Base-by-base conservation (phyloP, 2,888 invertebrate genomes). In the Drosophila helvetica region DNA sequence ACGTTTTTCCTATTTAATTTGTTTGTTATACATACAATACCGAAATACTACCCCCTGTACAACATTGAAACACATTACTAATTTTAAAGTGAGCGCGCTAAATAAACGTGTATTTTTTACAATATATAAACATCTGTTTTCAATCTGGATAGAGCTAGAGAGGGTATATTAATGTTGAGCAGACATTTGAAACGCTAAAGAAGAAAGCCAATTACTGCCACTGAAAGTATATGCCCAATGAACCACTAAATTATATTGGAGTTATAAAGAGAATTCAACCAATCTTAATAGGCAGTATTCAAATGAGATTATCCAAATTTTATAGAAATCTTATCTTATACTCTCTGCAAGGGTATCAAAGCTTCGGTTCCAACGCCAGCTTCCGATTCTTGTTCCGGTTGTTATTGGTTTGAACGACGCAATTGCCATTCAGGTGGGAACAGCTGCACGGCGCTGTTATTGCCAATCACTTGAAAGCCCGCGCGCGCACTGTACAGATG, bases 61-160 rank as follows among this genome's bases (percentile, higher is more conserved):
- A 53, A 77, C 72, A 69, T 63, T 71, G 55, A 77, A 38, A 71
- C 25, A 75, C 59, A 79, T 52, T 62, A 62, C 78, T 72, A 69
- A 78, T 77, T 84, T 74, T 71, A 79, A 82, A 70, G 66, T 68
- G 73, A 71, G 78, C 74, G 78, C 78, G 82, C 82, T 79, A 85
- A 74, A 83, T 79, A 86, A 83, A 86, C 62, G 77, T 83, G 86
- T 80, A 79, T 79, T 86, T 83, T 83, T 83, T 86, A 83, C 69
- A 79, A 77, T 74, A 80, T 33, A 25, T n/a, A 25, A 15, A 19
- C 18, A 19, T 30, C 19, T 45, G 63, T 67, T 58, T 64, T 56
- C 38, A 42, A 42, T 42, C n/a, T 5, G 1, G 6, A 15, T 2
- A 38, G 15, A 38, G 6, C 6, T 2, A 38, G 15, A 38, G 15